These are phyloP conservation scores for Arvicanthis niloticus DNA, from an alignment of 2,113 vertebrate species.

Conservation along the genomic window DNA sequence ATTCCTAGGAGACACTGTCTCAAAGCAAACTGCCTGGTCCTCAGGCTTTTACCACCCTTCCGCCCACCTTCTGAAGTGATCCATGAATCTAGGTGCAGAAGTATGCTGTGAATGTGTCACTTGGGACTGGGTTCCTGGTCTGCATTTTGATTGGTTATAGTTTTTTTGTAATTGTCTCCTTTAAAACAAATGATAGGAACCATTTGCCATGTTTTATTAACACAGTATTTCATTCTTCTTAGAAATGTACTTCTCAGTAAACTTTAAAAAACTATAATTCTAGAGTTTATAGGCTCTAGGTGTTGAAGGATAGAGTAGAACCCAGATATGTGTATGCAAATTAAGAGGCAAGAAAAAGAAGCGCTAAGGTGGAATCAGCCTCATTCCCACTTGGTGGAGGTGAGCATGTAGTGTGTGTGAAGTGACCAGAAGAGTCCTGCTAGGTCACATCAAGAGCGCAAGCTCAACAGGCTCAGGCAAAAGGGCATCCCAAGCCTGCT, in stretches of 20 bases:
- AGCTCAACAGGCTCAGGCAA: neutral
- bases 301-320: neutral
- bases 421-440: neutral
- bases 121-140: neutral
- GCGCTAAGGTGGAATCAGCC: neutral
- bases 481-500: neutral
- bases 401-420: neutral
- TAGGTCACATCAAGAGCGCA: too few relatives aligned
- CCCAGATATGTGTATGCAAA: neutral
- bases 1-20: neutral
- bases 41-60: neutral
- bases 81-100: neutral
- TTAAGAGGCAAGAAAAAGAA: neutral
- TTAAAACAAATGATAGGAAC: neutral
- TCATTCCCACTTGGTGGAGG: neutral
- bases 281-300: neutral
- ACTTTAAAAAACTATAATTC: neutral
- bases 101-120: neutral
- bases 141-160: neutral
- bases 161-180: neutral
- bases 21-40: neutral
- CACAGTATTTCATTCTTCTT: neutral
- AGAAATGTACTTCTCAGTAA: neutral
- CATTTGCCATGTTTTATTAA: neutral
- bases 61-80: neutral